Base-by-base conservation (phyloP, 2,888 invertebrate species). In the Teinopalpus imperialis region DNA sequence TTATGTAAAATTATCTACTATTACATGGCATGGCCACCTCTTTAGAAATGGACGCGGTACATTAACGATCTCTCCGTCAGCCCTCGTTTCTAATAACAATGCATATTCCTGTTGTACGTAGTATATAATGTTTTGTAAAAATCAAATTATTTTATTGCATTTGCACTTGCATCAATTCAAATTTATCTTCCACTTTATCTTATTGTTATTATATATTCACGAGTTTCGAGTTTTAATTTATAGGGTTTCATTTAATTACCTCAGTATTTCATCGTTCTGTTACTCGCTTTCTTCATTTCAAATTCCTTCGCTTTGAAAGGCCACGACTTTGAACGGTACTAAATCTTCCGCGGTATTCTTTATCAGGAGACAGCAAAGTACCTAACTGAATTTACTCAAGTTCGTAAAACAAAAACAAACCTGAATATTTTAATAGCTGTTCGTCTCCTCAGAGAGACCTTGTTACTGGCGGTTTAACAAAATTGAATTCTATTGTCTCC, bases 391-490 rank as follows among this genome's bases (percentile, higher is more conserved):
- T 73, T 69, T 54, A 45, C 54, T 49, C 48, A 56, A 67, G 54
- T 66, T 69, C 52, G 49, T 40, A 42, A 56, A 66, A 68, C 61
- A 67, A 68, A 73, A 69, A 62, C 59, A 63, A 59, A 53, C 54
- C 54, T 73, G 66, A 76, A 76, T 74, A 73, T 72, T 74, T 73
- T 61, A 74, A 65, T 68, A 65, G 51, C 51, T 59, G 48, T 37
- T 51, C 51, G 46, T 52, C 48, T 45, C 37, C 12, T 45, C 48
- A 10, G 41, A 56, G 53, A 53, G 65, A 62, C 63, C 64, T 53
- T 63, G 61, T 57, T 52, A 57, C 54, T 48, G 48, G 59, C 58
- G 60, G 61, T 59, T 57, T 53, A 43, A 47, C 44, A 48, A 67
- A 60, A 74, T 77, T 71, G 63, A 74, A 74, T 78, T 74, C 70